A percentile compares a stretch with the other conserved stretches of the same genome.
phyloP scores from a whole-genome alignment of 2,797 vertebrate species.

The Sebastiscus albofasciatus region DNA sequence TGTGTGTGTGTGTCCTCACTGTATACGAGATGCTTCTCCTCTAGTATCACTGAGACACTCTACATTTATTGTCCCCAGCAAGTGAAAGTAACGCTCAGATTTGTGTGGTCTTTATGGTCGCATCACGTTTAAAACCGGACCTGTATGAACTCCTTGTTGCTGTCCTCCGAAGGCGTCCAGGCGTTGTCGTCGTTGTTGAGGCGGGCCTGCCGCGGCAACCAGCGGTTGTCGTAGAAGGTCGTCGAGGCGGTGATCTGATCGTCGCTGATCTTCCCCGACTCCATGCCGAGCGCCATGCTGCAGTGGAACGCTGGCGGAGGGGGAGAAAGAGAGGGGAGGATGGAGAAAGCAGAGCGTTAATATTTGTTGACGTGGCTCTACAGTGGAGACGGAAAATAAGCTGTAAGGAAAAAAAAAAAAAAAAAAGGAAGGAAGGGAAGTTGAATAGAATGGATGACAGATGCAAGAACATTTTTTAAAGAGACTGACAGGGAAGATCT shows the following conservation, averaged over 20 bases:
- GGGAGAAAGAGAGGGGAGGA: constrained; percentile 60
- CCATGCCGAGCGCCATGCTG: constrained; percentile 92
- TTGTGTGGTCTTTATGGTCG: not conserved
- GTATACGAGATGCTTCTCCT: constrained; percentile 15
- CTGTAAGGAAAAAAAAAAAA: not conserved
- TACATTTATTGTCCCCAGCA: not conserved
- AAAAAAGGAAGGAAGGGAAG: not conserved
- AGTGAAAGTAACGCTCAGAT: not conserved
- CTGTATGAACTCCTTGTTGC: constrained; percentile 96
- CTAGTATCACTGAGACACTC: not conserved
- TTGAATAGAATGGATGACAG: not conserved
- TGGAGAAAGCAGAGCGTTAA: constrained; percentile 75
- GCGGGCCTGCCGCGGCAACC: constrained; percentile 93
- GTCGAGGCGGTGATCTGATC: constrained; percentile 94
- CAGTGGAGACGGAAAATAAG: not conserved
- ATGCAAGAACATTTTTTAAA: not conserved
- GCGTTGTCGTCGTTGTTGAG: constrained; percentile 95
- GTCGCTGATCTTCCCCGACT: constrained; percentile 94
- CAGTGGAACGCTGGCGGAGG: constrained; percentile 90
- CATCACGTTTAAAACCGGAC: constrained; percentile 62
- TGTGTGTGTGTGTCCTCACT: constrained; percentile 5
- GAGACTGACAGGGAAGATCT: constrained; percentile 3
- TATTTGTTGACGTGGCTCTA: not conserved
- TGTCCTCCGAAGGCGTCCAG: constrained; percentile 95
- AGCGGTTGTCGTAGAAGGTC: constrained; percentile 89